Evolutionary conservation across 2,797 vertebrate species (phyloP).

Genomic region (Petrocephalus sullivani): DNA sequence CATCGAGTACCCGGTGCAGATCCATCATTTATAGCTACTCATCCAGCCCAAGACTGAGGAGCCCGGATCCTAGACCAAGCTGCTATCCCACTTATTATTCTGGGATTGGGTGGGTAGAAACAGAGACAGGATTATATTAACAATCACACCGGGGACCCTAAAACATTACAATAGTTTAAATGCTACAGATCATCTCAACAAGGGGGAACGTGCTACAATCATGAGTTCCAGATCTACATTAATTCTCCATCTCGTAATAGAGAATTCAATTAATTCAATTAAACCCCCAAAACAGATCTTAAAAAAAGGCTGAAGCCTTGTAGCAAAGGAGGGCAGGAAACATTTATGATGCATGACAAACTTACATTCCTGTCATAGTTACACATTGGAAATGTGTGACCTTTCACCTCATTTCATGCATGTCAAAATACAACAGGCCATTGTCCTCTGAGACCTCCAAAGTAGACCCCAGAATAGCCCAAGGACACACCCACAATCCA

Average conservation of each 20-base stretch:
- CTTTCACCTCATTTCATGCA: constrained; percentile 18
- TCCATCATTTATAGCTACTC: background rate
- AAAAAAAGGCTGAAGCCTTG: background rate
- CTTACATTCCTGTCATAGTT: constrained; percentile 1
- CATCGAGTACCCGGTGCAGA: background rate
- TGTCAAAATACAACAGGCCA: constrained; percentile 3
- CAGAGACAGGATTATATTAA: background rate
- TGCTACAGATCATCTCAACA: background rate
- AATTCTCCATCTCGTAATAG: background rate
- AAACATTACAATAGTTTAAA: background rate
- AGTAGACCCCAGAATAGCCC: constrained; percentile 13
- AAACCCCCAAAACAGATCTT: background rate
- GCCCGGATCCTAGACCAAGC: background rate
- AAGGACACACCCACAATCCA: background rate
- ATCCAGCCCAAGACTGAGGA: background rate
- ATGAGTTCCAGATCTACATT: background rate
- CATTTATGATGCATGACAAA: background rate
- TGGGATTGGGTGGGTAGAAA: background rate
- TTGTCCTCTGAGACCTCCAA: constrained; percentile 9
- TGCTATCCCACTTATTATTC: background rate
- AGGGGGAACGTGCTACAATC: background rate
- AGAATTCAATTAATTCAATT: background rate
- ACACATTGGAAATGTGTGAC: constrained; percentile 16
- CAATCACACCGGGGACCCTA: background rate
- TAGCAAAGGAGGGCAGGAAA: background rate